phyloP scores from a whole-genome alignment of 2,113 vertebrate species.

The Pygoscelis antarcticus region DNA sequence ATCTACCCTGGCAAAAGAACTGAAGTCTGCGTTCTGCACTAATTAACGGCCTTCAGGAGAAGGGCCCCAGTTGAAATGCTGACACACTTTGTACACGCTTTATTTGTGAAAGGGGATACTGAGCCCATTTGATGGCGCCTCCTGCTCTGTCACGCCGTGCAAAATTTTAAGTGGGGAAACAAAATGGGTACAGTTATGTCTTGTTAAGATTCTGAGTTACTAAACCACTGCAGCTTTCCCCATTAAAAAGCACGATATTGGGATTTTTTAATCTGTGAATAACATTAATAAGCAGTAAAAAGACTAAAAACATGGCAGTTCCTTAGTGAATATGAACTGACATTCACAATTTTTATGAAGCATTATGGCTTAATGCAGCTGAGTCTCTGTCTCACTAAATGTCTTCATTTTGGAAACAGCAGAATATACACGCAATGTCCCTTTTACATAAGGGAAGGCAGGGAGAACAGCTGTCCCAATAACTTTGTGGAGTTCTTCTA shows the following conservation, averaged over 20 bases:
- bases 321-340: neutral
- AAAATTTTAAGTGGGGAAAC: conserved; percentile 65
- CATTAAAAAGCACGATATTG: neutral
- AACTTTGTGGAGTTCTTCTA: neutral
- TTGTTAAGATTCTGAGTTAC: conserved; percentile 23
- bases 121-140: conserved; percentile 75
- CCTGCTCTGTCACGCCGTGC: conserved; percentile 58
- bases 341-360: neutral
- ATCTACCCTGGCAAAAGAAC: conserved; percentile 85
- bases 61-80: conserved; percentile 79
- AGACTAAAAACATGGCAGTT: neutral
- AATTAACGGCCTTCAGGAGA: conserved; percentile 87
- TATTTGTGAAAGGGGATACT: conserved; percentile 76
- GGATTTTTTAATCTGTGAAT: neutral
- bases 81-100: conserved; percentile 85
- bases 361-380: neutral
- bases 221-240: neutral
- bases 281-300: neutral
- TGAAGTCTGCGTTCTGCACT: conserved; percentile 88
- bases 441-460: neutral
- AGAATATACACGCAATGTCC: neutral
- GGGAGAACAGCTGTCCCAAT: neutral
- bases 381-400: neutral
- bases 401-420: neutral
- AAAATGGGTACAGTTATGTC: conserved; percentile 62